Evolutionary conservation across 37 sponge, comb jelly and placozoan species (phyloP), one percentile per base, ranked within the genome.

Genomic region (Tethya wilhelma): DNA sequence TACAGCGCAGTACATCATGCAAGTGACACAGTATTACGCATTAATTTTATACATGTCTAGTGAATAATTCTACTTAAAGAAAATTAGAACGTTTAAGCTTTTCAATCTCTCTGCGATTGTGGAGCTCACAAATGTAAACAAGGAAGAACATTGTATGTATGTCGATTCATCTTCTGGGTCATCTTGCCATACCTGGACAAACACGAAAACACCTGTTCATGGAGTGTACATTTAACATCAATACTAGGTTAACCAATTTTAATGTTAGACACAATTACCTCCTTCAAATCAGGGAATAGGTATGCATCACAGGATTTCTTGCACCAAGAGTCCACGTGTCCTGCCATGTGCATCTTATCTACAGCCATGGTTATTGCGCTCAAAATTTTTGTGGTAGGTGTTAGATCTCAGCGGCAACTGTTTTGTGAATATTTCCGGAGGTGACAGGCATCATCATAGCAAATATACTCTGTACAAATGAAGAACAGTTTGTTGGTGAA

Each of bases 321-420:
- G 40, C 77, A 75, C 60, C 77, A 75, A 5, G 57, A 3, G 37
- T 75, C 77, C 22, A 58, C 38, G 32, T 75, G 77, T 28, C 77
- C 77, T n/a, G 77, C 77, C 77, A 75, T 75, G 77, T 75, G 77
- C 41, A 75, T 38, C 59, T 75, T 75, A 23, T 75, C 77, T 36
- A 75, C 58, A 8, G 38, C 77, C 22, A 75, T 75, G 11, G 30
- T n/a, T 40, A 58, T 11, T 4, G 5, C 23, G 11, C 43, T 5
- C 8, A 75, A 28, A 8, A 31, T 75, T 56, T 56, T n/a, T 53
- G 77, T 38, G 26, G 62, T 75, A 11, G 37, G 38, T 56, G 77
- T 75, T 34, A 56, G 41, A 20, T 30, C 25, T 31, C 25, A 4
- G 7, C 63, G 37, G 42, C 9, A 33, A 56, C 36, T 32, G 36